Percentiles rank a stretch among this genome's conserved stretches.
These are phyloP conservation scores for Nansenia antarctica DNA, from an alignment of 2,113 vertebrate species.

Conservation along the genomic window DNA sequence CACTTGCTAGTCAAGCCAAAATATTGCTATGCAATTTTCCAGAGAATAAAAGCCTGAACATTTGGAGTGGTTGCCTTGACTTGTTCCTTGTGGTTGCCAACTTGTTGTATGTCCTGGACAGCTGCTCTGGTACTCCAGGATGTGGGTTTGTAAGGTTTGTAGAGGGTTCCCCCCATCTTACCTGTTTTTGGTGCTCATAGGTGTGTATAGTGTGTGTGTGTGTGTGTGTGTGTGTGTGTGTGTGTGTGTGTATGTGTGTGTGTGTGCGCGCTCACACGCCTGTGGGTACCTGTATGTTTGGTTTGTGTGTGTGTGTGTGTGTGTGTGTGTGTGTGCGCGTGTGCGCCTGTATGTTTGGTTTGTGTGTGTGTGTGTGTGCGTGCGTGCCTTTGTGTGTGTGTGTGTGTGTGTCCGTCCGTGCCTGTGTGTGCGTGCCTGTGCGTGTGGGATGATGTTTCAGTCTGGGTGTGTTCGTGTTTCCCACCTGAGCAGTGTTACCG, in stretches of 20 bases:
- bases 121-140: neutral
- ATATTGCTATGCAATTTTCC: no score
- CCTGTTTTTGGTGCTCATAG: neutral
- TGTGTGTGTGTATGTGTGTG: neutral
- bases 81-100: no score
- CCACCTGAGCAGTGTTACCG: neutral
- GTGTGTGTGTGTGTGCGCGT: neutral
- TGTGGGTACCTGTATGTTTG: neutral
- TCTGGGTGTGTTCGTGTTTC: slow-evolving; percentile 2
- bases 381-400: neutral
- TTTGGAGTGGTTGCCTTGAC: no score
- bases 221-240: neutral
- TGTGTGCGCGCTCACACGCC: neutral
- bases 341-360: neutral
- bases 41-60: no score
- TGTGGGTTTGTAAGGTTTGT: neutral
- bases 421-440: no score
- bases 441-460: slow-evolving; percentile 4
- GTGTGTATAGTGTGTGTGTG: neutral
- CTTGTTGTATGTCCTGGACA: no score
- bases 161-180: neutral
- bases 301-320: neutral
- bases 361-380: neutral
- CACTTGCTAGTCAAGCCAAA: no score
- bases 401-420: neutral